phyloP scores from a whole-genome alignment of 2,888 invertebrate genomes.

The Bombyx huttoni region DNA sequence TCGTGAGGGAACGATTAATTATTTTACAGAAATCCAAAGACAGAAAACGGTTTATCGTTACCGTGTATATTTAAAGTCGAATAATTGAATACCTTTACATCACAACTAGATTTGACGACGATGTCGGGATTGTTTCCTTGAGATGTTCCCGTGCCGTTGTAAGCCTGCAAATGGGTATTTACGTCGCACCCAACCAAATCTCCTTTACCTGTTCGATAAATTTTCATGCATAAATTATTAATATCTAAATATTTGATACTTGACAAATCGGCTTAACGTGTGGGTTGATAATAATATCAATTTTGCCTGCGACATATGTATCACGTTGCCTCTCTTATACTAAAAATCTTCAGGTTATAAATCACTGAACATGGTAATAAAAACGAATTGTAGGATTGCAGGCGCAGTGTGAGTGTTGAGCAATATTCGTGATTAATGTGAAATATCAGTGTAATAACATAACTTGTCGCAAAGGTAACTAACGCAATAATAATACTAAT shows the following conservation, averaged over 20 bases:
- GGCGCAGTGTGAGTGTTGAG: too few relatives aligned
- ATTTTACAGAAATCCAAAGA: background rate
- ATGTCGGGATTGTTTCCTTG: slow-evolving; percentile 79
- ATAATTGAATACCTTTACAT: slow-evolving; percentile 77
- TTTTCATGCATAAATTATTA: slow-evolving; percentile 5
- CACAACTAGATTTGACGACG: slow-evolving; percentile 93
- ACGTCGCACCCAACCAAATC: slow-evolving; percentile 96
- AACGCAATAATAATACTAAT: too few relatives aligned
- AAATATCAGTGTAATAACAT: too few relatives aligned
- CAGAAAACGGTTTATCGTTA: too few relatives aligned
- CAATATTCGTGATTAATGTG: too few relatives aligned
- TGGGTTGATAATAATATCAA: slow-evolving; percentile 2
- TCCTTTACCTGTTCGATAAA: slow-evolving; percentile 83
- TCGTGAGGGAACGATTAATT: background rate
- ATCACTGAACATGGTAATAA: too few relatives aligned
- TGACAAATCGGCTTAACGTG: slow-evolving; percentile 3
- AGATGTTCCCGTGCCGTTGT: slow-evolving; percentile 73
- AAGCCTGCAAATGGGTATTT: slow-evolving; percentile 81
- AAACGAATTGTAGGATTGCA: too few relatives aligned
- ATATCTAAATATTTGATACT: background rate
- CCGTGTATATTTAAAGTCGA: too few relatives aligned
- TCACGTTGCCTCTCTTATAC: too few relatives aligned
- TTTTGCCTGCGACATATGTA: background rate
- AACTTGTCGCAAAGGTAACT: too few relatives aligned
- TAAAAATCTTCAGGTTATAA: too few relatives aligned